Percentiles rank a stretch among this genome's conserved stretches.
phyloP scores from a whole-genome alignment of 2,888 invertebrate species.

The Romanomermis culicivorax region DNA sequence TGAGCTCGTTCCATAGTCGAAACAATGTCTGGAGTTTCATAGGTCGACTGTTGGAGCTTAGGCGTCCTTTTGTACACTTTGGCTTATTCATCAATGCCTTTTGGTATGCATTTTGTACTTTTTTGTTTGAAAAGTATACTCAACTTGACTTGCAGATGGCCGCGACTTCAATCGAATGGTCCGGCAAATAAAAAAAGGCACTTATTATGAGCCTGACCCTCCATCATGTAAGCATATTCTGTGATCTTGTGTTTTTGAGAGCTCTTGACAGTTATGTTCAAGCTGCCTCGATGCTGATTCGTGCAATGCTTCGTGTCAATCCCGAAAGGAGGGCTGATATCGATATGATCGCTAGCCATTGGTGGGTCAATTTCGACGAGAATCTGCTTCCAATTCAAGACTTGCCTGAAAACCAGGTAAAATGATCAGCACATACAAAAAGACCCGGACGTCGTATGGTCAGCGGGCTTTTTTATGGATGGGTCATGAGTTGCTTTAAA shows the following conservation, averaged over 20 bases:
- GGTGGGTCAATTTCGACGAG: slow-evolving; percentile 62
- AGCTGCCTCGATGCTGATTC: slow-evolving; percentile 79
- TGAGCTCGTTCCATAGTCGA: background rate
- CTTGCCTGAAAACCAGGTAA: slow-evolving; percentile 27
- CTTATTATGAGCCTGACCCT: slow-evolving; percentile 84
- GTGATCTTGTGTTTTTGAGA: background rate
- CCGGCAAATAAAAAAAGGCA: slow-evolving; percentile 84
- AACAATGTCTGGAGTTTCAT: too few species aligned
- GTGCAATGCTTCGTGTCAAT: slow-evolving; percentile 78
- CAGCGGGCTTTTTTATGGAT: too few species aligned
- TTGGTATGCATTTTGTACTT: slow-evolving; percentile 29
- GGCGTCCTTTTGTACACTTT: slow-evolving; percentile 89
- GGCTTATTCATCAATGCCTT: slow-evolving; percentile 96
- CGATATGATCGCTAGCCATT: slow-evolving; percentile 75
- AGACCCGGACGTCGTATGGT: background rate
- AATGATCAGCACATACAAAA: background rate
- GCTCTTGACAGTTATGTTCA: slow-evolving; percentile 22
- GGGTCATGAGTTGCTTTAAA: too few species aligned
- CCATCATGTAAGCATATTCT: slow-evolving; percentile 51
- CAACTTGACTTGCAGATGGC: slow-evolving; percentile 57
- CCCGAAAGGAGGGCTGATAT: slow-evolving; percentile 71
- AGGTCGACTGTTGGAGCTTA: slow-evolving; percentile 52
- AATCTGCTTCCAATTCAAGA: slow-evolving; percentile 27
- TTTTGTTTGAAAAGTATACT: too few species aligned
- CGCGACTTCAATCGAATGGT: slow-evolving; percentile 90